Conservation (phyloP, 2,797 vertebrate genomes). For the Sebastes minor region DNA sequence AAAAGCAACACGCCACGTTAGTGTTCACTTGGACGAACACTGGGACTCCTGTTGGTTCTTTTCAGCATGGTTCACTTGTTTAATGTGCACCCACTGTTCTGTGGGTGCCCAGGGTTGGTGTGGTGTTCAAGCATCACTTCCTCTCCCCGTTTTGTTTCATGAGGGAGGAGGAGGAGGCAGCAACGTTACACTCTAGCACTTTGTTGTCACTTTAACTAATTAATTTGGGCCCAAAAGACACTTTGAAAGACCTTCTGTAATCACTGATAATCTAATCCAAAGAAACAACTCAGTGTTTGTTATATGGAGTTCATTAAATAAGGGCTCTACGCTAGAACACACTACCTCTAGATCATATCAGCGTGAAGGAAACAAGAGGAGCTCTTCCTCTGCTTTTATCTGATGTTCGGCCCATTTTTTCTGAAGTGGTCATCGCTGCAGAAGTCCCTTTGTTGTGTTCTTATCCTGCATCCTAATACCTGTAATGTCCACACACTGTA, state of each 20-base stretch:
- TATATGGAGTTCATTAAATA: conserved; percentile 56
- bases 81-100: conserved; percentile 5
- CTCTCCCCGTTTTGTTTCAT: conserved; percentile 1
- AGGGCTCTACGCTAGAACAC: conserved; percentile 2
- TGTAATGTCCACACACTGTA: neutral
- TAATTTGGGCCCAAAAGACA: conserved; percentile 32
- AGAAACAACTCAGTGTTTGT: conserved; percentile 25
- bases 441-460: neutral
- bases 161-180: neutral
- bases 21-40: neutral
- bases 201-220: conserved; percentile 45
- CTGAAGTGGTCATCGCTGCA: neutral
- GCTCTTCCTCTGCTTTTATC: conserved; percentile 7
- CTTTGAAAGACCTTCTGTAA: conserved; percentile 29
- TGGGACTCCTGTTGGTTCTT: neutral
- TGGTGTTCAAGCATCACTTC: neutral
- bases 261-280: conserved; percentile 49
- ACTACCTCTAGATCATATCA: conserved; percentile 40
- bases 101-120: neutral
- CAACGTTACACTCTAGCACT: conserved; percentile 12
- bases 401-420: neutral
- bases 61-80: neutral
- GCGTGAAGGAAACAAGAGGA: conserved; percentile 10
- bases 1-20: neutral
- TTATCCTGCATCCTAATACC: neutral